Evolutionary conservation across 2,113 vertebrate species (phyloP).

Genomic region (Electrona antarctica): DNA sequence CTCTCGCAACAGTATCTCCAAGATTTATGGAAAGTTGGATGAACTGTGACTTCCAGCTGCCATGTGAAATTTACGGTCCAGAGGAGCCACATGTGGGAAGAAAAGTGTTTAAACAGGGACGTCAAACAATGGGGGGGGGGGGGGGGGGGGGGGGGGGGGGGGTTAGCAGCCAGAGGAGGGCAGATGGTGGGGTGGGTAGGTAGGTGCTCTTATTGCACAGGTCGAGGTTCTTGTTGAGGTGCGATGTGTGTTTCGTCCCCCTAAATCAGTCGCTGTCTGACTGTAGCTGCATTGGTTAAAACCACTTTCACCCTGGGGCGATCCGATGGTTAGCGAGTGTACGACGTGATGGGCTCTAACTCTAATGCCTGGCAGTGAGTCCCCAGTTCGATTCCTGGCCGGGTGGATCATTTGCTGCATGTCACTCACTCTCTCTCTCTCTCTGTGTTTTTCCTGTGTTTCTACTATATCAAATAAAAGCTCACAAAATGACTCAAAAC

Average conservation of each 20-base stretch:
- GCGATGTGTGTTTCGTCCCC: background rate
- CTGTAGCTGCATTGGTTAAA: background rate
- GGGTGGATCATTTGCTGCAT: too few relatives aligned
- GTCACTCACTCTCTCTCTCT: too few relatives aligned
- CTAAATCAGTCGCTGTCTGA: background rate
- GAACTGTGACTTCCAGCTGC: slow-evolving; percentile 73
- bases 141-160: too few relatives aligned
- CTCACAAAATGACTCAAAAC: too few relatives aligned
- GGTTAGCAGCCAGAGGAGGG: slow-evolving; percentile 27
- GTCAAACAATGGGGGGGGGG: slow-evolving; percentile 39
- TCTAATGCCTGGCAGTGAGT: too few relatives aligned
- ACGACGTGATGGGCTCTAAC: too few relatives aligned
- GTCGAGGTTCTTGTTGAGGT: background rate
- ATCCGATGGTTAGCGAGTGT: too few relatives aligned
- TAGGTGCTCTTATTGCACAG: background rate
- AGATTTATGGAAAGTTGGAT: slow-evolving; percentile 80
- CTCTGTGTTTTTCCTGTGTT: too few relatives aligned
- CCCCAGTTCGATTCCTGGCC: too few relatives aligned
- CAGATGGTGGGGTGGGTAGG: background rate
- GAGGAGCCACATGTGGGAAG: slow-evolving; percentile 53
- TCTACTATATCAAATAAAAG: too few relatives aligned
- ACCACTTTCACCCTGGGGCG: too few relatives aligned
- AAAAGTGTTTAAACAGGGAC: slow-evolving; percentile 58
- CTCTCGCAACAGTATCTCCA: slow-evolving; percentile 64
- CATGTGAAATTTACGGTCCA: slow-evolving; percentile 61